Evolutionary conservation across 2,888 invertebrate genomes (phyloP), one percentile per base, ranked within the genome.

Genomic region (Lochmaea capreae): DNA sequence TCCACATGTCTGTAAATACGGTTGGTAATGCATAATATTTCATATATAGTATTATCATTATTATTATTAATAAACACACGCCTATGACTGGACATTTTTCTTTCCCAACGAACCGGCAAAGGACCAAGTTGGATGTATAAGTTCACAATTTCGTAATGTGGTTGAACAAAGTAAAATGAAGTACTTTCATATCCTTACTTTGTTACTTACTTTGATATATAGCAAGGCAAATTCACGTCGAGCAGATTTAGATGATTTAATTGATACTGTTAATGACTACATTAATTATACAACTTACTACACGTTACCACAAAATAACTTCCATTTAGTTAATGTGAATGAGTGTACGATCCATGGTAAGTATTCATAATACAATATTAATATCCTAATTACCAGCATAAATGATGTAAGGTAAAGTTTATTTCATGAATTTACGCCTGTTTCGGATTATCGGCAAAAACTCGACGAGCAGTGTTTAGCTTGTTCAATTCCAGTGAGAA

Each of bases 231-330:
- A 54, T 54, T 18, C 16, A 16, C 6, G 6, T 49, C 14, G n/a
- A 49, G 11, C 10, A 9, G 18, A 65, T 43, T 65, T 65, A 18
- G 52, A 65, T n/a, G n/a, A 65, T 26, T 65, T 65, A n/a, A 14
- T 65, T 5, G 12, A 52, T 14, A n/a, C 4, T 52, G 65, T 65
- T 8, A 65, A 65, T 18, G 52, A 65, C 9, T 65, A 65, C 18
- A 65, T 65, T 33, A 52, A 65, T 52, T 65, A 52, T n/a, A 65
- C 65, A 3, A 65, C 1, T 9, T 9, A 65, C n/a, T 67, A 67
- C 18, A 18, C 57, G n/a, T n/a, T 57, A 67, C 54, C 54, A 6
- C 5, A 11, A 57, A 52, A 67, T 18, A 67, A 67, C 10, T 42
- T 43, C 22, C 14, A 57, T 33, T 39, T 54, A 54, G n/a, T 39